Base-by-base conservation (phyloP, 2,888 invertebrate genomes). In the Scaptomyza tumidula region DNA sequence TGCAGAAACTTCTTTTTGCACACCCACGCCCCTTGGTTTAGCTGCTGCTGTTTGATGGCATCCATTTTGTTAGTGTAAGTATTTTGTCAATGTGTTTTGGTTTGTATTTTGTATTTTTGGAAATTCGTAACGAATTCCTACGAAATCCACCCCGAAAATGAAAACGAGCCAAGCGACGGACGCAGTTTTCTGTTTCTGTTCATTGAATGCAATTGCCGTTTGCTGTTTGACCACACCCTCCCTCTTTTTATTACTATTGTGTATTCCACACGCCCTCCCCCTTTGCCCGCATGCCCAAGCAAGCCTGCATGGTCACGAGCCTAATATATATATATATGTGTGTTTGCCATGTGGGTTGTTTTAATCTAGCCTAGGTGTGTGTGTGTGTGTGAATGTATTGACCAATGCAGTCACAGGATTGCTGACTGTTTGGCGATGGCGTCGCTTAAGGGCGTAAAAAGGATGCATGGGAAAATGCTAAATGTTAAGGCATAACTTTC, bases 321-420 rank as follows among this genome's bases (percentile, higher is more conserved):
- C 35, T 50, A 61, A 9, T 14, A 7, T 14, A n/a, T 39, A 4
- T 13, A 37, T n/a, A 37, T 9, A n/a, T n/a, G 1, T 37, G 11
- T 37, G n/a, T 37, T 56, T 68, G 46, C 35, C 75, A 75, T 78
- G 59, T 75, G 75, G 78, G 78, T 78, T 78, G 78, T 78, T 75
- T 74, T 33, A n/a, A 16, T 39, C 54, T 52, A 37, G 57, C 24
- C 39, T 10, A 5, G 41, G 33, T 39, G 69, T 61, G 44, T 37
- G 59, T 58, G 54, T 48, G 58, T n/a, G n/a, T n/a, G n/a, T 48
- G 55, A n/a, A 35, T 53, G 19, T 31, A 64, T 83, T 83, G 86
- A 86, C 83, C 83, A 83, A 83, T 83, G 88, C 80, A 52, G 52
- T 80, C 84, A 64, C 83, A 66, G 66, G 65, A 33, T 67, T 69